Evolutionary conservation across 2,888 invertebrate species (phyloP), one percentile per base, ranked within the genome.

Genomic region (Nomada fabriciana): DNA sequence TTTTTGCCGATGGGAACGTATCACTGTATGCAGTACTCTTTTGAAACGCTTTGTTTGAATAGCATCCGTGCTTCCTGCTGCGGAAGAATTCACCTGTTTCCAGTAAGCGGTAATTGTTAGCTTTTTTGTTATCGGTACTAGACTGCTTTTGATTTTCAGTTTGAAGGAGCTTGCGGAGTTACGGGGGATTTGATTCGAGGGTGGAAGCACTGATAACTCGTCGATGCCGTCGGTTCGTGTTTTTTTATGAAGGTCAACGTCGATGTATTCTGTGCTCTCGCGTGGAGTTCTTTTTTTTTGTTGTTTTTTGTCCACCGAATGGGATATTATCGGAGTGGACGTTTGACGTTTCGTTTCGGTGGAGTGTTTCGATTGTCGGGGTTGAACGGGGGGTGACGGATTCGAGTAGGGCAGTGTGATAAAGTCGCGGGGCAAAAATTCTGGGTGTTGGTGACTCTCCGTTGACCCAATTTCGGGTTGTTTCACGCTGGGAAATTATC

Each of bases 381-480:
- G n/a, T 60, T 61, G 23, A 59, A n/a, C 50, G 52, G 18, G 50
- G 50, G 59, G 13, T 61, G 65, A 76, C 72, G 71, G 57, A 71
- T 55, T 72, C 57, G 77, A 71, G 77, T 74, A 60, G 76, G 43
- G 42, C 52, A 43, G 72, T 68, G 72, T 72, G 78, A 80, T 67
- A 72, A 80, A 78, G 78, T 80, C 72, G 67, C 78, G 13, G 68
- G 13, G 71, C 25, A 68, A 72, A 29, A 80, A 78, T 80, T 72
- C 72, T 57, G 72, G 50, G 53, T 50, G 50, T 74, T n/a, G 25
- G 47, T 61, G 71, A 13, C 61, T 42, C 67, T 50, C 57, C 70
- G 78, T 72, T 78, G 80, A 80, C 78, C 80, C 72, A 78, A 72
- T 80, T 80, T 43, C 78, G 43, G 23, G 20, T 57, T 43, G 42